Evolutionary conservation across 2,888 invertebrate species (phyloP).

Genomic region (Nymphalis polychloros): DNA sequence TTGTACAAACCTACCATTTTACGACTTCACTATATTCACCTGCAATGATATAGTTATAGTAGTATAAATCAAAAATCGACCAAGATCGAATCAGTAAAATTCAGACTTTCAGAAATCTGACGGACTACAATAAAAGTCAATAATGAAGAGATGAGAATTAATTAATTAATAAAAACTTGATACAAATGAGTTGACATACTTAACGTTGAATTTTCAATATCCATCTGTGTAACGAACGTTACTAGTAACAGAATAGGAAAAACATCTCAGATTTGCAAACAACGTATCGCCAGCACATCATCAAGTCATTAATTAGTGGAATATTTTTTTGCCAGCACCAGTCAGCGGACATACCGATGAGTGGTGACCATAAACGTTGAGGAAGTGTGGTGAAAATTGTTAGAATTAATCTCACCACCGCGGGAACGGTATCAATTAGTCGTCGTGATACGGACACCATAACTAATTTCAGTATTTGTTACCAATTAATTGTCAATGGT

Average conservation of each 20-base stretch:
- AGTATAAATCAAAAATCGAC: too few species aligned
- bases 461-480: slow-evolving; percentile 26
- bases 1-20: too few species aligned
- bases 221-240: neutral
- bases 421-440: slow-evolving; percentile 35
- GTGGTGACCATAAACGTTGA: slow-evolving; percentile 29
- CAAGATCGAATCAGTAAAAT: too few species aligned
- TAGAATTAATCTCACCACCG: slow-evolving; percentile 34
- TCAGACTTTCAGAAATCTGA: too few species aligned
- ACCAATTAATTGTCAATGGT: slow-evolving; percentile 13
- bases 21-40: too few species aligned
- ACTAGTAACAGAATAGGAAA: neutral
- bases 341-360: slow-evolving; percentile 7
- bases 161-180: too few species aligned
- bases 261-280: slow-evolving; percentile 7
- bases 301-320: slow-evolving; percentile 9
- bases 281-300: slow-evolving; percentile 2
- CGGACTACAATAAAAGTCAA: too few species aligned
- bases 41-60: too few species aligned
- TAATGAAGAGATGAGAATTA: too few species aligned
- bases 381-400: slow-evolving; percentile 43
- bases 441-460: slow-evolving; percentile 18
- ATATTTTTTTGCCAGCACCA: slow-evolving; percentile 3
- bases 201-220: too few species aligned
- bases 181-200: too few species aligned